Evolutionary conservation across 2,113 vertebrate genomes (phyloP), one percentile per base, ranked within the genome.

Genomic region (Nematolebias whitei): DNA sequence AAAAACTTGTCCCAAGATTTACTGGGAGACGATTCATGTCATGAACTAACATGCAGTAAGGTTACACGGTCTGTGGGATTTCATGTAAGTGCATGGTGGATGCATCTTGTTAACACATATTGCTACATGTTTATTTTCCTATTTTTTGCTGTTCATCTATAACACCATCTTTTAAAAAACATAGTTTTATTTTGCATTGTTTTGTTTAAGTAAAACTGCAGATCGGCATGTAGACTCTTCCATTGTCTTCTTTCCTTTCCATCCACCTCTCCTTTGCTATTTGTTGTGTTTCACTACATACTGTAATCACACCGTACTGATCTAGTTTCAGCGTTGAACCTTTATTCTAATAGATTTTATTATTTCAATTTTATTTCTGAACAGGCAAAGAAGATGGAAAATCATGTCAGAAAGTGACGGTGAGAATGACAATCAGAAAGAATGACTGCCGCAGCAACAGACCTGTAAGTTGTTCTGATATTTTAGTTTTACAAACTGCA

Each of bases 351-450:
- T 67, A 19, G n/a, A 54, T 60, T 64, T 22, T 35, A 14, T 70
- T 45, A n/a, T 71, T 20, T 75, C 5, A 35, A 35, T 35, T 10
- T 35, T 41, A 2, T 70, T 54, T 22, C 18, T 18, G 57, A 83
- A 74, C 86, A 99, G 98, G 98, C 84, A 99, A 98, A 87, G 98
- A 99, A 86, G 98, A 99, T 15, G 97, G 96, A 35, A 97, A 97
- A 80, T 97, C 96, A 22, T 99, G 98, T 89, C 98, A 98, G 90
- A 97, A 96, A 83, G 98, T 99, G 86, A 96, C 96, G 0, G 97
- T 99, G 63, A 93, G 97, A 77, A 99, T 99, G 97, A 99, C 98
- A 6, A 98, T 99, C 85, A 93, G 98, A 80, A 99, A 99, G 89
- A 98, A 95, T 0, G 96, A 99, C 81, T 99, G 98, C 80, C 93